A percentile compares a stretch with the other conserved stretches of the same genome.
Conservation (phyloP, 2,888 invertebrate species). For the Hypomecis atomaria region DNA sequence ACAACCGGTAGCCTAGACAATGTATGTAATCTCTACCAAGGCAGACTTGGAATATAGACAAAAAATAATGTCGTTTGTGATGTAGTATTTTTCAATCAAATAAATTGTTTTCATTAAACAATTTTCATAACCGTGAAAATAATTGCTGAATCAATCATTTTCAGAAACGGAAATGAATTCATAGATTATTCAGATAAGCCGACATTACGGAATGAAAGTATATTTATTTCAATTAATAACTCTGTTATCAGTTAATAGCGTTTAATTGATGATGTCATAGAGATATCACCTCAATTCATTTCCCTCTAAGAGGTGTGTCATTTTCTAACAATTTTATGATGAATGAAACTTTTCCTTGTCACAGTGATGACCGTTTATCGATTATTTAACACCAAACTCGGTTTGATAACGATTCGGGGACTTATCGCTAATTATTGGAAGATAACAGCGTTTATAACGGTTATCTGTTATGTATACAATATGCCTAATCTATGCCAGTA, state of each 20-base stretch:
- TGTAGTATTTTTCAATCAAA: too few relatives aligned
- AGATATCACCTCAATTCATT: constrained; percentile 15
- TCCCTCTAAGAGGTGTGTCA: constrained; percentile 30
- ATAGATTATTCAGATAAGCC: constrained; percentile 12
- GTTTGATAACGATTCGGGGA: constrained; percentile 75
- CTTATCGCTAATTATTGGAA: constrained; percentile 81
- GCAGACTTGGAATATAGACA: too few relatives aligned
- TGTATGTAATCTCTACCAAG: too few relatives aligned
- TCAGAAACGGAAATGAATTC: constrained; percentile 9
- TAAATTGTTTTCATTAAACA: not conserved
- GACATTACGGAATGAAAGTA: not conserved
- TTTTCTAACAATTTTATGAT: constrained; percentile 21
- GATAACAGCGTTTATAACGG: constrained; percentile 77
- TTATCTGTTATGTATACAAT: constrained; percentile 32
- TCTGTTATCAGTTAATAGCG: constrained; percentile 14
- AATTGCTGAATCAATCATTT: constrained; percentile 2
- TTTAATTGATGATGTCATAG: constrained; percentile 21
- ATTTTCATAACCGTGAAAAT: not conserved
- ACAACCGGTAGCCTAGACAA: too few relatives aligned
- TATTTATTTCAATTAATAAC: constrained; percentile 2
- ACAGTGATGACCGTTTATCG: constrained; percentile 79
- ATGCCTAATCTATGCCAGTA: constrained; percentile 45
- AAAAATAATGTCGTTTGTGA: too few relatives aligned
- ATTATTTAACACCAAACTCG: constrained; percentile 83
- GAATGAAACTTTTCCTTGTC: constrained; percentile 23